These are phyloP conservation scores for Huso huso DNA, from an alignment of 2,797 vertebrate genomes.

Conservation along the genomic window DNA sequence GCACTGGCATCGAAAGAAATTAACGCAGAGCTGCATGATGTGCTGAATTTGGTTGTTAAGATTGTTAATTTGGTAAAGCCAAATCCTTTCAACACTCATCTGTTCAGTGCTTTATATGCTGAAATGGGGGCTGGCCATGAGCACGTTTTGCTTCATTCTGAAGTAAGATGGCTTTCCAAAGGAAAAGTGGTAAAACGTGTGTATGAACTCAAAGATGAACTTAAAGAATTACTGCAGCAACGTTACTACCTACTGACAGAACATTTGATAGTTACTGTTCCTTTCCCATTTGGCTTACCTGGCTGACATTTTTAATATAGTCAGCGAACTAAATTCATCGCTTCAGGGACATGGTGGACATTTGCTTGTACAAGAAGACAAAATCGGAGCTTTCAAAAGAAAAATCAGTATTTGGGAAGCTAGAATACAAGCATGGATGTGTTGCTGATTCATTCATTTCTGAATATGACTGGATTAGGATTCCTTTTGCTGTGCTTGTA, in stretches of 20 bases:
- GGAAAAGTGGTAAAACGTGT: constrained; percentile 14
- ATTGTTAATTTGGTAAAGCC: constrained; percentile 13
- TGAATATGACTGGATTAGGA: constrained; percentile 13
- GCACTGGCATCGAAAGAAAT: constrained; percentile 14
- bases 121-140: constrained; percentile 10
- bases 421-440: constrained; percentile 9
- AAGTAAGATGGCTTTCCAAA: constrained; percentile 9
- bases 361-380: constrained; percentile 14
- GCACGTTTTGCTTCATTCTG: constrained; percentile 15
- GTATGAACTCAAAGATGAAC: constrained; percentile 14
- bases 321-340: constrained; percentile 14
- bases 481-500: constrained; percentile 8
- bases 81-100: constrained; percentile 14
- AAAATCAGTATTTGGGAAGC: constrained; percentile 17
- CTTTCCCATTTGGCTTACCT: constrained; percentile 10
- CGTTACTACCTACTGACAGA: neutral
- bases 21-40: constrained; percentile 21
- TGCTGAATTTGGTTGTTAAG: constrained; percentile 12
- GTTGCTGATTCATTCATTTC: constrained; percentile 8
- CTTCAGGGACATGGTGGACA: constrained; percentile 7
- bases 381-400: constrained; percentile 18
- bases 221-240: constrained; percentile 9
- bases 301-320: constrained; percentile 13
- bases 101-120: constrained; percentile 14
- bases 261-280: neutral